phyloP scores from a whole-genome alignment of 1,140 invertebrate species.

The Hyles vespertilio region DNA sequence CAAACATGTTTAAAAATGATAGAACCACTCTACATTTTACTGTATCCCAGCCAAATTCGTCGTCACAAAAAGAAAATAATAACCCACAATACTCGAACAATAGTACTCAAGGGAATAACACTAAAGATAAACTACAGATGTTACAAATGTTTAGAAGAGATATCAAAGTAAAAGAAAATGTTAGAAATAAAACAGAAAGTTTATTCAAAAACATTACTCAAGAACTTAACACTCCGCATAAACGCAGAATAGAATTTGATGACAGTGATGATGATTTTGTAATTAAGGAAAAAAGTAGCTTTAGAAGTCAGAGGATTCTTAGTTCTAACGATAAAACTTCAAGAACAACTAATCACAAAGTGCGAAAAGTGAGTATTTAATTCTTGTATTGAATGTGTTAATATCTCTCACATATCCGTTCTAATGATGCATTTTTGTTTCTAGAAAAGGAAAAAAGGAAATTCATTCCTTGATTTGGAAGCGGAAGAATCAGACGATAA shows the following conservation, averaged over 20 bases:
- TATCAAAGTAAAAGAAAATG: conserved; percentile 22
- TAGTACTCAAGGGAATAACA: conserved; percentile 15
- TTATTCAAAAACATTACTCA: conserved; percentile 14
- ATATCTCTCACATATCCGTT: too few relatives aligned
- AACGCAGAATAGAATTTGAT: conserved; percentile 34
- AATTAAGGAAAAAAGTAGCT: conserved; percentile 16
- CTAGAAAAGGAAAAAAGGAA: conserved; percentile 49
- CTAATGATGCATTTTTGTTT: conserved; percentile 1
- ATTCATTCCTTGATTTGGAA: conserved; percentile 76
- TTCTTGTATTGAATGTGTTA: background rate
- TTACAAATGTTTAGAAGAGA: conserved; percentile 47
- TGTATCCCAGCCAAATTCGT: conserved; percentile 18
- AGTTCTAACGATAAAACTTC: conserved; percentile 9
- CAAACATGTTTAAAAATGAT: conserved; percentile 29
- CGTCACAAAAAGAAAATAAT: conserved; percentile 54
- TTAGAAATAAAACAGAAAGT: conserved; percentile 16
- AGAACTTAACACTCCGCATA: conserved; percentile 14
- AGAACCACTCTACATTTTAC: conserved; percentile 23
- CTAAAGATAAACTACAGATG: conserved; percentile 30
- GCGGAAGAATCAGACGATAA: conserved; percentile 74
- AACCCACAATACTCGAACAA: conserved; percentile 21
- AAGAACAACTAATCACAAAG: conserved; percentile 38
- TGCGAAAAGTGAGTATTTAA: conserved; percentile 39
- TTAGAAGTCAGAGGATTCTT: background rate
- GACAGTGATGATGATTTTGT: conserved; percentile 61